Base-by-base conservation (phyloP, 1,140 invertebrate species). In the Aphaenogaster ashmeadi region DNA sequence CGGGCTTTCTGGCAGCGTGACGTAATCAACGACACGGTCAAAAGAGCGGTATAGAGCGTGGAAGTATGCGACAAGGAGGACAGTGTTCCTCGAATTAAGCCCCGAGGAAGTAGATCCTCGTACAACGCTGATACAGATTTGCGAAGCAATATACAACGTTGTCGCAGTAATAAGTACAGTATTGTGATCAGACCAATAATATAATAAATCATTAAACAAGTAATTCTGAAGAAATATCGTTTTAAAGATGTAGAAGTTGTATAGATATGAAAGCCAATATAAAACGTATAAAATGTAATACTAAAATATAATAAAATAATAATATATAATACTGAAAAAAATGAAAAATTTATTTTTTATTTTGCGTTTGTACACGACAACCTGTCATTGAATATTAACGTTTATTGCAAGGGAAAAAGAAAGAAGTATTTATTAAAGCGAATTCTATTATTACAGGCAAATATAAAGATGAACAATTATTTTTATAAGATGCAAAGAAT, bases 1-100 rank as follows among this genome's bases (percentile, higher is more conserved):
- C 38, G 21, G 36, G 50, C 38, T 81, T 81, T 81, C 79, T 44
- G 78, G 36, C 78, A 18, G 18, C 78, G 36, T 81, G 64, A 71
- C 52, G 66, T 58, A 33, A 79, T 50, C 74, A 47, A 54, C 50
- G 62, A 80, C n/a, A 33, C 47, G 47, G 36, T 66, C 62, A 67
- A 67, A 80, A 80, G 62, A 33, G 47, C 2, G 50, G 2, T 44
- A 2, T 54, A 66, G 11, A 36, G n/a, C 3, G 13, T 8, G 18
- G 18, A 33, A 60, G 13, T 36, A 50, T 36, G 27, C 3, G 6
- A 50, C 33, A 0, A n/a, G 44, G 1, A 38, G 77, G 3, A 67
- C 3, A 13, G 47, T 80, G 11, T 44, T 27, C 18, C 21, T 56
- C 52, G 50, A 56, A 56, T 44, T 54, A n/a, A 58, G 15, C 13